Base-by-base conservation (phyloP, 2,797 vertebrate genomes). In the Sebastes diaconus region DNA sequence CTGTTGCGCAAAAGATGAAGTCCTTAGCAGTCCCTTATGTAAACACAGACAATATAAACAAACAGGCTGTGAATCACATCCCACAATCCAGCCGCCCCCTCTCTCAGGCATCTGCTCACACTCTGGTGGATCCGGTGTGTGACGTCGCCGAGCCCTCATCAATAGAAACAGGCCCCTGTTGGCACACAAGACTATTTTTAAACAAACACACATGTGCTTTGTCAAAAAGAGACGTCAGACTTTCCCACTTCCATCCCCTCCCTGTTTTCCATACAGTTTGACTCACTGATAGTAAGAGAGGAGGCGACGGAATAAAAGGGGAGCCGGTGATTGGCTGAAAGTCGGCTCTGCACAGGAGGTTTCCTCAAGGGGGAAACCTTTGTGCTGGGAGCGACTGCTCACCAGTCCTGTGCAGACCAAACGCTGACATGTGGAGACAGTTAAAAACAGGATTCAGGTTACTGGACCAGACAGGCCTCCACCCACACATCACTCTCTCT, bases 121-220 rank as follows among this genome's bases (percentile, higher is more conserved):
- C 86, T 77, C 82, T 32, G 73, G 78, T 79, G 84, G 77, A 79
- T 88, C 84, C 54, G 42, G 63, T 24, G 25, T 11, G 13, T 90
- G 87, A 93, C 76, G 65, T 85, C 30, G 71, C 55, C 18, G 30
- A 68, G 71, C 30, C 76, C 77, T 87, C 86, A 74, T 89, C 87
- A 87, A 85, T 81, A 80, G 70, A 79, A 84, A 32, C 84, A 42
- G 78, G 86, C 71, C 58, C 72, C 34, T 24, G 64, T 80, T 89
- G 81, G 91, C 86, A 87, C 70, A 22, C 8, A 81, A 68, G 69
- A 73, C 75, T 89, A 84, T 90, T 93, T 92, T 93, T 93, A 93
- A 94, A 90, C 88, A 92, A 91, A 93, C 90, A 91, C 93, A 90
- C 93, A 94, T 91, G 92, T 90, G 86, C 79, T 65, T 68, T 80